phyloP scores from a whole-genome alignment of 2,113 vertebrate genomes.

The Eupsittula cactorum region DNA sequence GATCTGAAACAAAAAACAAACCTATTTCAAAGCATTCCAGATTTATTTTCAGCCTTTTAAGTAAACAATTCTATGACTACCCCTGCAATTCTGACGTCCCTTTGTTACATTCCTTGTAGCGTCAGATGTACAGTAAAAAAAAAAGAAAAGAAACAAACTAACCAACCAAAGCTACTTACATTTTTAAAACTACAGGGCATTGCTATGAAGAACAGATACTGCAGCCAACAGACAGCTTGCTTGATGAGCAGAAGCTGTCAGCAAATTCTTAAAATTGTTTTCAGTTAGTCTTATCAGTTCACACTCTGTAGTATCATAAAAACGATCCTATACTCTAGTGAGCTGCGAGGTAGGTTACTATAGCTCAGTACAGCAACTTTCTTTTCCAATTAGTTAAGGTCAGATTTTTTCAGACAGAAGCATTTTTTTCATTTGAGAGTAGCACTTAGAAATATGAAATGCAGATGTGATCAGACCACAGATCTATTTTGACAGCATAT shows the following conservation, averaged over 20 bases:
- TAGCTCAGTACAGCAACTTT: background rate
- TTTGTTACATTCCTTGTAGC: background rate
- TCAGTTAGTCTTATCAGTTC: background rate
- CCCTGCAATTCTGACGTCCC: background rate
- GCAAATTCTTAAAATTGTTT: background rate
- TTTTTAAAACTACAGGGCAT: background rate
- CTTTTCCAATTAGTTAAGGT: background rate
- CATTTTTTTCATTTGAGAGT: background rate
- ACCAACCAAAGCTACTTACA: background rate
- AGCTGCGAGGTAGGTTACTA: background rate
- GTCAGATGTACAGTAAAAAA: background rate
- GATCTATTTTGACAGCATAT: background rate
- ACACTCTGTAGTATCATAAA: background rate
- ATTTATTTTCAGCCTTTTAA: background rate
- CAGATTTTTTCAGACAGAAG: background rate
- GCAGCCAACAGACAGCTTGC: background rate
- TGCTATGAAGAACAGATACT: background rate
- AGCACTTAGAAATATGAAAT: background rate
- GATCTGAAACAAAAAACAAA: background rate
- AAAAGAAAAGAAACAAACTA: fast-evolving
- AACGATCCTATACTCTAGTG: background rate
- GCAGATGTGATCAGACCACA: background rate
- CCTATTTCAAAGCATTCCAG: background rate
- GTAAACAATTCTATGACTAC: background rate
- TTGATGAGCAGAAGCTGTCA: background rate